Conservation (phyloP, 1,140 invertebrate species). For the Meloidogyne floridensis region DNA sequence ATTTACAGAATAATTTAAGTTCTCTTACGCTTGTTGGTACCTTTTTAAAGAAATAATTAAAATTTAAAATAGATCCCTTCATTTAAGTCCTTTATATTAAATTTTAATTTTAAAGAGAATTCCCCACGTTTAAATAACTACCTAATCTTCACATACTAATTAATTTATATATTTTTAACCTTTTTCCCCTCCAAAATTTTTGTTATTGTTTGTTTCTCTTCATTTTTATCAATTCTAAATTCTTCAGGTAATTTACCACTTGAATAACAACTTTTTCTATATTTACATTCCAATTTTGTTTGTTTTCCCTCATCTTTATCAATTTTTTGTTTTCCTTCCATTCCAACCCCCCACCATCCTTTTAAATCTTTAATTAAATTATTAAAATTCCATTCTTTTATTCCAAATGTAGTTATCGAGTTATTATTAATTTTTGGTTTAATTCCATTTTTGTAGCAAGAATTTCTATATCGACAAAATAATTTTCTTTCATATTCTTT, state of each 20-base stretch:
- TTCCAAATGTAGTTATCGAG: not conserved
- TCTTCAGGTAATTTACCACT: constrained; percentile 31
- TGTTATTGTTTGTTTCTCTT: not conserved
- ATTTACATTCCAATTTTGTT: constrained; percentile 38
- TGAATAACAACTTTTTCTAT: constrained; percentile 42
- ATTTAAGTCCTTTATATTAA: too few relatives aligned
- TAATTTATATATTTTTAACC: not conserved
- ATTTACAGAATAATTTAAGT: constrained; percentile 45
- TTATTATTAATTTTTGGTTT: not conserved
- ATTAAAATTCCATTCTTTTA: not conserved
- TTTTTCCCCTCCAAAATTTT: constrained; percentile 20
- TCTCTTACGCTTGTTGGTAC: constrained; percentile 35
- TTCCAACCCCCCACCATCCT: not conserved
- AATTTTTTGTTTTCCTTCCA: not conserved
- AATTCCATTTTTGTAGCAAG: constrained; percentile 18
- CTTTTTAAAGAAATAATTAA: not conserved
- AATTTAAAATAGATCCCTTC: not conserved
- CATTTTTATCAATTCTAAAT: not conserved
- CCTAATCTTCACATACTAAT: not conserved
- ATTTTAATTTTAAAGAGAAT: too few relatives aligned
- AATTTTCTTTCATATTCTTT: constrained; percentile 11
- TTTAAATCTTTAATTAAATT: not conserved
- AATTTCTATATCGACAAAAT: constrained; percentile 22
- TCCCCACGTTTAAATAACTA: too few relatives aligned
- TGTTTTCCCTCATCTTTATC: not conserved